These are phyloP conservation scores for Lipophrys pholis DNA, from an alignment of 2,113 vertebrate species.

Conservation along the genomic window DNA sequence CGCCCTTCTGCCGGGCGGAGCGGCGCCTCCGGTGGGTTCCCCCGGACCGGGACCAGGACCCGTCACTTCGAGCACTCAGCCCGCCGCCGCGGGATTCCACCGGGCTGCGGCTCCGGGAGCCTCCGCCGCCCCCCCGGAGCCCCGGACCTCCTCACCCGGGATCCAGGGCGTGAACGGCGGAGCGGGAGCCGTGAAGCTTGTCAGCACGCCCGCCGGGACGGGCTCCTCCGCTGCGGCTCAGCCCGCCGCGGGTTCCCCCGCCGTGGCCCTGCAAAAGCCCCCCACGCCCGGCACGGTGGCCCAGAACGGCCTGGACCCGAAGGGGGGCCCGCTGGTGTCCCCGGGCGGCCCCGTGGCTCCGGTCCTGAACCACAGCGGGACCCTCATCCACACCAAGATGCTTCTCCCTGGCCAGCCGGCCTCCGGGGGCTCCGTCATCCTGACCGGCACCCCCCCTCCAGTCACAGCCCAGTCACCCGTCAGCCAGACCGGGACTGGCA, in stretches of 20 bases:
- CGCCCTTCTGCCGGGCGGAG: constrained; percentile 70
- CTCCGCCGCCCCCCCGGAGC: constrained; percentile 27
- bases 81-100: constrained; percentile 62
- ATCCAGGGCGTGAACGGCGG: constrained; percentile 78
- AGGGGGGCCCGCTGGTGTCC: constrained; percentile 54
- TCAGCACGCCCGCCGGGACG: constrained; percentile 47
- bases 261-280: constrained; percentile 75
- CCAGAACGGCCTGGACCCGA: constrained; percentile 82
- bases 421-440: constrained; percentile 63
- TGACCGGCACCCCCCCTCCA: constrained; percentile 49
- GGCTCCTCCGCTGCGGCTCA: constrained; percentile 44
- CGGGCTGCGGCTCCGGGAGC: constrained; percentile 53
- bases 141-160: constrained; percentile 61
- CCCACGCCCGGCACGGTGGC: constrained; percentile 67
- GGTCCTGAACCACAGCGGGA: constrained; percentile 77
- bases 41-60: constrained; percentile 66
- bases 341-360: constrained; percentile 52
- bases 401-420: constrained; percentile 68
- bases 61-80: constrained; percentile 71
- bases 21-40: constrained; percentile 46
- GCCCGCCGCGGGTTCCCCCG: constrained; percentile 52
- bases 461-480: constrained; percentile 46
- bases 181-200: constrained; percentile 68
- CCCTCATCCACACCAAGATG: constrained; percentile 78
- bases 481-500: constrained; percentile 48